Base-by-base conservation (phyloP, 1,140 invertebrate genomes). In the Bombus sylvicola region DNA sequence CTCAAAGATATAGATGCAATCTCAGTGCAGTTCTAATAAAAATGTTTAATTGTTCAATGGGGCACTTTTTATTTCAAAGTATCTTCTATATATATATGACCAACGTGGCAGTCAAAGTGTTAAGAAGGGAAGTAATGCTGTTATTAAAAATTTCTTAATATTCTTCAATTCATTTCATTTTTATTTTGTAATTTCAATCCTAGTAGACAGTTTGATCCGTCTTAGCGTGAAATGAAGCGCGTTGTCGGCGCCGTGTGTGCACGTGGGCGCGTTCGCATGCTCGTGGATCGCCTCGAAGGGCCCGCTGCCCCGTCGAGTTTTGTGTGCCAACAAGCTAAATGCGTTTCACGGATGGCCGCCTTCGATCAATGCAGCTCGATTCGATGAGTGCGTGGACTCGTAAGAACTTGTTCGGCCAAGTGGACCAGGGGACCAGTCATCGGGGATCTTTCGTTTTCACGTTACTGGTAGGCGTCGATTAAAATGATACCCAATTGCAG, bases 281-380 rank as follows among this genome's bases (percentile, higher is more conserved):
- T 64, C 62, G 71, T 41, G 77, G 76, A 85, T 78, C 87, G 82
- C 39, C 85, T 81, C 79, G 82, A 78, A 87, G 90, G 90, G 88
- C 90, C 90, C 77, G 92, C 85, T 89, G 91, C 93, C 94, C 94
- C 93, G 93, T 94, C 87, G 93, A 83, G 93, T 92, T 92, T 86
- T 94, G 93, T 95, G 90, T 95, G 92, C 93, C 95, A 95, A 95
- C 94, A 95, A 94, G 94, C 93, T 95, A 95, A 95, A 95, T 93
- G 91, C 91, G 94, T 95, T 95, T 95, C 93, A 95, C 95, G 94
- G 94, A 94, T 94, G 94, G 93, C 92, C 94, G 94, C 94, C 94
- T 94, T 66, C 76, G 78, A 69, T 94, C 91, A 95, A 95, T 95
- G 92, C 92, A 88, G 85, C 84, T 81, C 73, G 87, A 83, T 87